Evolutionary conservation across 2,113 vertebrate genomes (phyloP).

Genomic region (Laticauda colubrina): DNA sequence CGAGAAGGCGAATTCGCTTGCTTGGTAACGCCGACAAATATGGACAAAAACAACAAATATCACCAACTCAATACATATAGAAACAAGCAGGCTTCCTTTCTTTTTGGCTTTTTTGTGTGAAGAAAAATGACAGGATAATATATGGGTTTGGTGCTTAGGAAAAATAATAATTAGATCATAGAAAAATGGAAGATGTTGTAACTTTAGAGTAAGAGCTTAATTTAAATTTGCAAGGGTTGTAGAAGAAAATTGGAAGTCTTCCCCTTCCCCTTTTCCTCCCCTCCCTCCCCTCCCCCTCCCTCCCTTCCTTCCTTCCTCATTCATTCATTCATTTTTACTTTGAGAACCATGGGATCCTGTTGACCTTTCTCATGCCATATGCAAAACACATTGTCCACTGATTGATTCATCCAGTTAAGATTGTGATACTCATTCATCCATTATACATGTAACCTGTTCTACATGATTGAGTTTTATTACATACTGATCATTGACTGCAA

Average conservation of each 20-base stretch:
- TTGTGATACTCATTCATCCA: background rate
- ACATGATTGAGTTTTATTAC: background rate
- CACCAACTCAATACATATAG: background rate
- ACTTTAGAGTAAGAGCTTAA: background rate
- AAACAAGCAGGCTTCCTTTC: background rate
- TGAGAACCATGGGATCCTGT: background rate
- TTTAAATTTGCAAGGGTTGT: background rate
- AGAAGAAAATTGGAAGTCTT: background rate
- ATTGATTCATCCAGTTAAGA: background rate
- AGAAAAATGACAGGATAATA: background rate
- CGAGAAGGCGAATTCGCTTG: background rate
- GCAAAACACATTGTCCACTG: background rate
- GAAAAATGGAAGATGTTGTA: background rate
- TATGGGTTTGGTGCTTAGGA: background rate
- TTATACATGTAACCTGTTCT: background rate
- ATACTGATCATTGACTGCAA: background rate
- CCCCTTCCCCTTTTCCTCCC: background rate
- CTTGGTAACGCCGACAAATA: background rate
- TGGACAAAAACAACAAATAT: background rate
- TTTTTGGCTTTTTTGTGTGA: background rate
- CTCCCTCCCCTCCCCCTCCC: too few species aligned
- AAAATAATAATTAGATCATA: background rate
- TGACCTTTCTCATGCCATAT: background rate
- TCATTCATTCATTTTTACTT: background rate
- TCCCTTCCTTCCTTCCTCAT: background rate